Conservation (phyloP, 2,797 vertebrate species). For the Intellagama lesueurii region DNA sequence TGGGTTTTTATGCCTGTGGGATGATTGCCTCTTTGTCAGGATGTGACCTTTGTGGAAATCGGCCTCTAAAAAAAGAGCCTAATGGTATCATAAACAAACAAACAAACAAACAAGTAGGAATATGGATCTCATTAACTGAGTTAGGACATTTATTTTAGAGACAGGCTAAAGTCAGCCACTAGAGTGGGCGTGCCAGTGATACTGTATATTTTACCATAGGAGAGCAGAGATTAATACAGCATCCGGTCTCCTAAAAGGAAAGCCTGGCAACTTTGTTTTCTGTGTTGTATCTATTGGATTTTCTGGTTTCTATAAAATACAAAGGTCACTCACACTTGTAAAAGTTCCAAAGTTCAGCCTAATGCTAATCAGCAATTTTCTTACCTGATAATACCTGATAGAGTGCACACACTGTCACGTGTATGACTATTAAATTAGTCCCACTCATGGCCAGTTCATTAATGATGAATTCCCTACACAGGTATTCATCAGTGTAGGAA, state of each 20-base stretch:
- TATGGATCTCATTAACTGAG: background rate
- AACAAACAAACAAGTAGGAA: background rate
- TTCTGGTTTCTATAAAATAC: background rate
- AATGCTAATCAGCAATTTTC: slow-evolving; percentile 18
- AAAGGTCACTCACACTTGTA: slow-evolving; percentile 8
- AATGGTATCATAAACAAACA: too few species aligned
- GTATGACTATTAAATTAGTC: slow-evolving; percentile 12
- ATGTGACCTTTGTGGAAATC: background rate
- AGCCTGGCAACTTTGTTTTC: slow-evolving; percentile 23
- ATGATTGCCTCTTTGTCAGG: background rate
- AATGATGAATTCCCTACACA: background rate
- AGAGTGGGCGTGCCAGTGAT: background rate
- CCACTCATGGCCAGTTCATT: background rate
- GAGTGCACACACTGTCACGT: background rate
- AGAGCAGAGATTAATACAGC: slow-evolving; percentile 19
- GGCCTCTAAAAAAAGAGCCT: background rate
- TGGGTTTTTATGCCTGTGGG: background rate
- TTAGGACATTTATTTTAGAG: background rate
- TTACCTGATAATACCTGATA: background rate
- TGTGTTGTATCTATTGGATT: background rate
- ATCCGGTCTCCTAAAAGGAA: slow-evolving; percentile 28
- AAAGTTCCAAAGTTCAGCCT: background rate
- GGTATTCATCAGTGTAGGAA: background rate
- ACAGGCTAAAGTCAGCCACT: background rate
- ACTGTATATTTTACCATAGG: background rate